Evolutionary conservation across 2,888 invertebrate genomes (phyloP).

Genomic region (Campoplex capitator): DNA sequence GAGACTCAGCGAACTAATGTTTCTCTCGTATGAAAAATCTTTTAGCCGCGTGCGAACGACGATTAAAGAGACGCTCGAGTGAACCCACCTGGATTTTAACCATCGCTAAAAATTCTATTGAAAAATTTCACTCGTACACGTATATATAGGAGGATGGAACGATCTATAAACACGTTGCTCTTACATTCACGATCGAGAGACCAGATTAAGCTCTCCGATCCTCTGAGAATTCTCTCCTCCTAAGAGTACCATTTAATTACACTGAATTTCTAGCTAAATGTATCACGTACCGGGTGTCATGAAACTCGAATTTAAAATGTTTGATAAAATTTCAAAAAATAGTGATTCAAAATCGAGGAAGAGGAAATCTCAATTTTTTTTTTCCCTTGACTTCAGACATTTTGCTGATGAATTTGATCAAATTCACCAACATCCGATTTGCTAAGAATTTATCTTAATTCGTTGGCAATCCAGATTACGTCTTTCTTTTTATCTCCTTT

Average conservation of each 20-base stretch:
- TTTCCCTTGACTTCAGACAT: not conserved
- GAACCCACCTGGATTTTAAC: conserved; percentile 53
- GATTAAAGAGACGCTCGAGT: conserved; percentile 60
- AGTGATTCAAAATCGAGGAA: not conserved
- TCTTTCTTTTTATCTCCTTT: not conserved
- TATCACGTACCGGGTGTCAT: conserved; percentile 13
- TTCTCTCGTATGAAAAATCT: conserved; percentile 49
- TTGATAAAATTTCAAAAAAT: not conserved
- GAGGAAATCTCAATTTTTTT: not conserved
- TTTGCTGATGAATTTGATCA: too few species aligned
- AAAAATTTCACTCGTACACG: not conserved
- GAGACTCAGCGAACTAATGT: not conserved
- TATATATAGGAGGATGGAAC: not conserved
- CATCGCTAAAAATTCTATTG: not conserved
- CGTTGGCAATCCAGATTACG: not conserved
- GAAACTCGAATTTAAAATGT: not conserved
- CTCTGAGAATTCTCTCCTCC: conserved; percentile 9
- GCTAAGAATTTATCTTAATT: not conserved
- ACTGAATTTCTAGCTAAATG: conserved; percentile 20
- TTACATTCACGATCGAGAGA: conserved; percentile 46
- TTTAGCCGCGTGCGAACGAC: conserved; percentile 49
- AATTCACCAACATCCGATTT: too few species aligned
- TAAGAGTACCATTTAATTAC: conserved; percentile 52
- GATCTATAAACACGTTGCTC: conserved; percentile 26
- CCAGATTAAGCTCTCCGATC: conserved; percentile 56